Conservation (phyloP, 2,113 vertebrate genomes). For the Isurus oxyrinchus region DNA sequence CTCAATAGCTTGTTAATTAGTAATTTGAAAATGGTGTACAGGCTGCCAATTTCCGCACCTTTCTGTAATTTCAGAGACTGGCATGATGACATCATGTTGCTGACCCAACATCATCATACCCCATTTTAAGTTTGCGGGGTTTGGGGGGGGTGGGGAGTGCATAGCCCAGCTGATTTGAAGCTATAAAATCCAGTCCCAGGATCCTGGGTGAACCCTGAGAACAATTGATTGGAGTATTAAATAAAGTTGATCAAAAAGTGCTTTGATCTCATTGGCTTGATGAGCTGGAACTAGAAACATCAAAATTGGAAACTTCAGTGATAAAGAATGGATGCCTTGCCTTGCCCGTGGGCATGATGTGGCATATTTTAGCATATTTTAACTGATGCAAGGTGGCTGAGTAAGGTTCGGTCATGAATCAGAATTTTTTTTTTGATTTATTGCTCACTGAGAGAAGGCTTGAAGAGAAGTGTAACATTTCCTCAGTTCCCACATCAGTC, state of each 20-base stretch:
- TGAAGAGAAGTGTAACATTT: background rate
- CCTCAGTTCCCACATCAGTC: background rate
- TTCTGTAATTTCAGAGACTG: no score
- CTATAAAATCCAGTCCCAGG: no score
- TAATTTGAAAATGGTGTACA: no score
- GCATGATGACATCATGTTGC: no score
- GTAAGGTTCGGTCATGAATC: background rate
- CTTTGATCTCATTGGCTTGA: background rate
- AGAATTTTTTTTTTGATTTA: background rate
- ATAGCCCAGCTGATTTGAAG: no score
- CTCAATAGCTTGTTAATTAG: no score
- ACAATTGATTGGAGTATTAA: background rate
- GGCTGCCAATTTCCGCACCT: no score
- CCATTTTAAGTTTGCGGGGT: no score
- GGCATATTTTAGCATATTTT: background rate
- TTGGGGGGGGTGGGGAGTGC: no score
- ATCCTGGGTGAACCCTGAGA: background rate
- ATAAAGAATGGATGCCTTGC: background rate
- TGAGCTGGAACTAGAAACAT: background rate
- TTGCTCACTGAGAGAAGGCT: background rate
- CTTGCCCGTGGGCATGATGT: background rate
- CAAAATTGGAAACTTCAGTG: background rate
- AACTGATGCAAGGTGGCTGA: background rate
- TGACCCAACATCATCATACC: no score
- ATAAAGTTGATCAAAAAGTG: background rate